Conservation (phyloP, 2,888 invertebrate genomes). For the Tricholauxania praeusta region DNA sequence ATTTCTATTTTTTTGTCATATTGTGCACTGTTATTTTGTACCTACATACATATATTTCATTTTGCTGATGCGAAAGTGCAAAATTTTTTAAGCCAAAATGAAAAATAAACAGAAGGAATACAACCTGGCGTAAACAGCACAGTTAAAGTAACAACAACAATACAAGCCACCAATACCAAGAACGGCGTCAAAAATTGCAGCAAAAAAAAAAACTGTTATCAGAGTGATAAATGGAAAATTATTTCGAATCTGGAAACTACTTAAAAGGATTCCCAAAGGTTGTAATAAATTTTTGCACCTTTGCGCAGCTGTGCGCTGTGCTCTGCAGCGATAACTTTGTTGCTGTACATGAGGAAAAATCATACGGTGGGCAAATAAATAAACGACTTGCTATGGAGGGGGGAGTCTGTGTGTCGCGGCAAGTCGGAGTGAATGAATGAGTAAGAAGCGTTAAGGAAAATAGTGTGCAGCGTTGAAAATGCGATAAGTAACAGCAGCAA, state of each 20-base stretch:
- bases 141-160: constrained; percentile 3
- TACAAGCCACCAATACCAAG: not conserved
- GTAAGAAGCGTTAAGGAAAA: not conserved
- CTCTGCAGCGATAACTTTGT: constrained; percentile 20
- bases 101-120: too few species aligned
- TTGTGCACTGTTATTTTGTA: not conserved
- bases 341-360: not conserved
- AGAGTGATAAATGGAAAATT: constrained; percentile 63
- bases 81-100: constrained; percentile 50
- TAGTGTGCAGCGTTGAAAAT: too few species aligned
- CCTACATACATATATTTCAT: not conserved
- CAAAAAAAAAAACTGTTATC: constrained; percentile 55
- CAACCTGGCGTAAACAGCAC: not conserved
- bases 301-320: constrained; percentile 15
- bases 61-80: constrained; percentile 55
- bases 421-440: constrained; percentile 7
- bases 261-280: constrained; percentile 63
- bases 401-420: not conserved
- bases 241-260: constrained; percentile 62
- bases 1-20: constrained; percentile 7
- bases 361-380: not conserved
- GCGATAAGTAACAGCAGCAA: too few species aligned
- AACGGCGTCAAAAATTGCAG: not conserved
- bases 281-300: constrained; percentile 61
- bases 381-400: not conserved